Evolutionary conservation across 2,888 invertebrate species (phyloP), one percentile per base, ranked within the genome.

Genomic region (Microchrysa polita): DNA sequence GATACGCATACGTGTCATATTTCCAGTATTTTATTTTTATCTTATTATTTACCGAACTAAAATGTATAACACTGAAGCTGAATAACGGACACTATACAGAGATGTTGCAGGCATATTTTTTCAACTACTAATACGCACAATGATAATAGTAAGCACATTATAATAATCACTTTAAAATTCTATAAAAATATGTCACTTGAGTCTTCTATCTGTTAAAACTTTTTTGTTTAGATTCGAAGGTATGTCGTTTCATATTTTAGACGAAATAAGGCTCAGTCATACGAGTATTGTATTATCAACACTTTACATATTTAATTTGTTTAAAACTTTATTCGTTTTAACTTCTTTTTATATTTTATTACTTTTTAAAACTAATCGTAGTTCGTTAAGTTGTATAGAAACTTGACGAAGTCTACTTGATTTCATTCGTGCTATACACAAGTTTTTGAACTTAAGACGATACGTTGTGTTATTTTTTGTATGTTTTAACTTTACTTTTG

Each of bases 181-280:
- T 65, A 65, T 22, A 65, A 65, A 65, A 65, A 65, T 65, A 65
- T 65, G 65, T 65, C 65, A 65, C 65, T 65, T 27, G 23, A 40
- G 61, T 40, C n/a, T 27, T 5, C 61, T 14, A 34, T 27, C 5
- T 34, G n/a, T 40, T 10, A 61, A 40, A 61, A 61, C 40, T 40
- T 34, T 34, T 34, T 5, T 34, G 27, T 34, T 34, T 34, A 34
- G 27, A 34, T 34, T 34, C 4, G 7, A 34, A 34, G 27, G 27
- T 34, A 34, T 34, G 7, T n/a, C n/a, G 27, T 2, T 34, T 34
- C 27, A 34, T 40, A 16, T 61, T 61, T 61, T 16, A 16, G 18
- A 16, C 23, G 61, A 40, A 18, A 22, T 55, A 55, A 55, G 22
- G 55, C 18, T 10, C 55, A 55, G 55, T 18, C 10, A 20, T 18